Evolutionary conservation across 1,140 invertebrate genomes (phyloP).

Genomic region (Drosophila bocqueti): DNA sequence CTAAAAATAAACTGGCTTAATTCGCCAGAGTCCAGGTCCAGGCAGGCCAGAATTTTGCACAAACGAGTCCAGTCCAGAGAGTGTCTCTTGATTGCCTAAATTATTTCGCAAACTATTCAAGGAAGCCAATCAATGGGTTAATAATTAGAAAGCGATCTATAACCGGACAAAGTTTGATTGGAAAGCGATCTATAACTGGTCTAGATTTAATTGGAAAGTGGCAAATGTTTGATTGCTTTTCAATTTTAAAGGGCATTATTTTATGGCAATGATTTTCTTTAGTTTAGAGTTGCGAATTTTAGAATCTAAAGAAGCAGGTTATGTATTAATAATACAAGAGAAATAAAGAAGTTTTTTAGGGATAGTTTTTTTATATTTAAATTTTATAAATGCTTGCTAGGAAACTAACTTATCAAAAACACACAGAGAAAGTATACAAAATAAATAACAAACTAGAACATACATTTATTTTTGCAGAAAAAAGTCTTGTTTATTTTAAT

Average conservation of each 20-base stretch:
- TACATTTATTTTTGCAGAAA: too few species aligned
- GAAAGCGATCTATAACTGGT: neutral
- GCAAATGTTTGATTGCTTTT: neutral
- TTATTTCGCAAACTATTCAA: conserved; percentile 32
- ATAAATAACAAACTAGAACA: too few species aligned
- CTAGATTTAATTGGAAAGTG: neutral
- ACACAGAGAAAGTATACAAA: too few species aligned
- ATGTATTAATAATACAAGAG: neutral
- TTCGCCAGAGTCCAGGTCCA: conserved; percentile 28
- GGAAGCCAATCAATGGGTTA: conserved; percentile 20
- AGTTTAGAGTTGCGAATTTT: neutral
- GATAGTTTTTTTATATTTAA: too few species aligned
- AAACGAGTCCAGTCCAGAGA: conserved; percentile 12
- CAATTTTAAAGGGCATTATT: neutral
- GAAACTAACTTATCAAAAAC: too few species aligned
- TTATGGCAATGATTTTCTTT: neutral
- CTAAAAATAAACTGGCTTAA: conserved; percentile 70
- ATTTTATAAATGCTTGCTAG: too few species aligned
- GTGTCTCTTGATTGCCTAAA: conserved; percentile 47
- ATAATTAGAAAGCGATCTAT: conserved; percentile 12
- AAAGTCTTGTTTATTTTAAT: too few species aligned
- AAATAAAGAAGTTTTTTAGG: neutral
- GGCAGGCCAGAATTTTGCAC: conserved; percentile 17
- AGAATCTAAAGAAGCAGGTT: too few species aligned
- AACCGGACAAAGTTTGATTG: neutral